Base-by-base conservation (phyloP, 1,140 invertebrate species). In the Heterodera schachtii region DNA sequence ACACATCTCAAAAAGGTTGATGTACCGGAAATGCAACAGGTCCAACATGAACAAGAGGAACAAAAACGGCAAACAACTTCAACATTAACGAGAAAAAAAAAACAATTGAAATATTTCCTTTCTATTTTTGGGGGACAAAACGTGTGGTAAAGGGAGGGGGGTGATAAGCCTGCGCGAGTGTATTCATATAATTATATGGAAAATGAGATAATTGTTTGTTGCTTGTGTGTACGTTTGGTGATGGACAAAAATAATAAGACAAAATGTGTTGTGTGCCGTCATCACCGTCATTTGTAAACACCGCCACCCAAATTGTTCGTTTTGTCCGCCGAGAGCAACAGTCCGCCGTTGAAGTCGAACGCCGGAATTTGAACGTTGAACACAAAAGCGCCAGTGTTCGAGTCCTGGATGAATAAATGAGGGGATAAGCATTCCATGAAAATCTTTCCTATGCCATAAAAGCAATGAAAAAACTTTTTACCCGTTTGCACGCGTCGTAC, bases 401-500 rank as follows among this genome's bases (percentile, higher is more conserved):
- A 13, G 44, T 52, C 21, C 52, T 52, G 16, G 69, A 46, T 31
- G 19, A 8, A 11, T 4, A n/a, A 21, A n/a, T 67, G 1, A 16
- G 46, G 31, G 31, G 31, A 0, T 31, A 31, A 31, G 31, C 31
- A 31, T 31, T 31, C 31, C 31, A 31, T 1, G 31, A 31, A 31
- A 31, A 31, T 31, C 31, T 31, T 31, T 31, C 31, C 31, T 19
- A 46, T 57, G 60, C 6, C 47, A 11, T 47, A 46, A 75, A 75
- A 4, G 16, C 49, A 52, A 21, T 47, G 7, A 57, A 19, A 19
- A 44, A 52, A 75, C 31, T 57, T 7, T 41, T 41, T 67, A 78
- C 76, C 76, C 41, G 69, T 66, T 78, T 78, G 70, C 64, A 66
- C 66, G 64, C 77, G 46, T 69, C 77, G 66, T 78, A 78, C 52